These are phyloP conservation scores for Ophion costatus DNA, from an alignment of 2,888 invertebrate species.

Conservation along the genomic window DNA sequence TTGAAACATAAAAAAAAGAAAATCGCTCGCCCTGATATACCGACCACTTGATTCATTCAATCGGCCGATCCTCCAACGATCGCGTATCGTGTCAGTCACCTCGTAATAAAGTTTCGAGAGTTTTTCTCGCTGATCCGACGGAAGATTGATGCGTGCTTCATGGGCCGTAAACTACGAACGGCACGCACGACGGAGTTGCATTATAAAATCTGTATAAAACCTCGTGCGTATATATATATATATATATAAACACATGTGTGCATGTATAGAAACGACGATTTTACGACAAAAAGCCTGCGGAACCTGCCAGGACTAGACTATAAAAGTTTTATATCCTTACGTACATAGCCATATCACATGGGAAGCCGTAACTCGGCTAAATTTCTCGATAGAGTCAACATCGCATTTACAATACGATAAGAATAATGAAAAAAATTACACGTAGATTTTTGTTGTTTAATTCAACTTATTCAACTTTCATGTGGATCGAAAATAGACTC, in stretches of 20 bases:
- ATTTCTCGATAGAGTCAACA: conserved; percentile 42
- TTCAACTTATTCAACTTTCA: background rate
- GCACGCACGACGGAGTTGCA: conserved; percentile 50
- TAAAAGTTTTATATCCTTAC: conserved; percentile 40
- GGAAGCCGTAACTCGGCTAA: conserved; percentile 19
- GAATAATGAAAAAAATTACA: background rate
- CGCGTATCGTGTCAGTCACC: conserved; percentile 5
- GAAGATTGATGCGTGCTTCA: conserved; percentile 48
- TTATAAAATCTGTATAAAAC: conserved; percentile 40
- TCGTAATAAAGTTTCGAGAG: conserved; percentile 7
- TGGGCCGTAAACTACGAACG: conserved; percentile 42
- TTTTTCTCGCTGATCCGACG: conserved; percentile 16
- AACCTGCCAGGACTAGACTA: conserved; percentile 11
- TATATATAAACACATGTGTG: too few relatives aligned
- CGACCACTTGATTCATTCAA: background rate
- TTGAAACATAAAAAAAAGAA: background rate
- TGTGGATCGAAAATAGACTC: background rate
- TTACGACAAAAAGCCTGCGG: conserved; percentile 44
- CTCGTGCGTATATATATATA: background rate
- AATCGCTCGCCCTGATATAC: background rate
- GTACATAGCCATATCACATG: background rate
- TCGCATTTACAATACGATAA: background rate
- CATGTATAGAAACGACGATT: conserved; percentile 3
- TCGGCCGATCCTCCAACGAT: conserved; percentile 15
- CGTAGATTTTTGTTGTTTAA: background rate